phyloP scores from a whole-genome alignment of 1,140 invertebrate genomes.

The Bombus breviceps region DNA sequence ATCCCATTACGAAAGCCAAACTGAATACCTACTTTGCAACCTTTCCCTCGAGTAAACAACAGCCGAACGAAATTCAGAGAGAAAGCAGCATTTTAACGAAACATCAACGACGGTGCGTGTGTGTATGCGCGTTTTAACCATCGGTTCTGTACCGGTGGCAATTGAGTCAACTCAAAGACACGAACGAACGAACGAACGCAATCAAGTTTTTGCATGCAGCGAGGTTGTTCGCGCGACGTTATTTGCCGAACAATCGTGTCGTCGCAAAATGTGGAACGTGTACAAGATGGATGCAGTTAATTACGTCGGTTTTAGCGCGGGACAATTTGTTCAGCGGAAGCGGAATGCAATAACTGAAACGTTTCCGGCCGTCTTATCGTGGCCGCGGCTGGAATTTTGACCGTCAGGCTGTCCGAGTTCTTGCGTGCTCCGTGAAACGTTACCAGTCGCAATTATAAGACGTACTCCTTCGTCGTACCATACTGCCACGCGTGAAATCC shows the following conservation, averaged over 20 bases:
- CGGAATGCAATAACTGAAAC: constrained; percentile 56
- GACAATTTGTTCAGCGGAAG: constrained; percentile 40
- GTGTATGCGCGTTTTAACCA: background rate
- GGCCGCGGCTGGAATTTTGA: constrained; percentile 32
- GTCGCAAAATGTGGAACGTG: background rate
- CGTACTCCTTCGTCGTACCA: background rate
- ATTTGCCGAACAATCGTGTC: constrained; percentile 37
- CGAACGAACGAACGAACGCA: constrained; percentile 4
- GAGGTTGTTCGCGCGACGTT: background rate
- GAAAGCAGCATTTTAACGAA: background rate
- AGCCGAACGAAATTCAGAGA: background rate
- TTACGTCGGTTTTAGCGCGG: constrained; percentile 31
- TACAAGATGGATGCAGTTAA: constrained; percentile 46
- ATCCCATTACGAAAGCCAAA: background rate
- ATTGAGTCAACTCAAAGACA: constrained; percentile 29
- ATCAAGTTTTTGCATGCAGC: constrained; percentile 53
- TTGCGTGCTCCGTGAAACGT: background rate
- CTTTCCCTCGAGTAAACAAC: background rate
- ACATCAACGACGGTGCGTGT: background rate
- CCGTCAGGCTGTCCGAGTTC: background rate
- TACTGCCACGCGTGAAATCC: background rate
- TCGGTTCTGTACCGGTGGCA: background rate
- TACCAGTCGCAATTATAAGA: background rate
- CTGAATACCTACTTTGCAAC: background rate
- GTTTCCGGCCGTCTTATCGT: constrained; percentile 34